phyloP scores from a whole-genome alignment of 2,113 vertebrate species.

The Candoia aspera region DNA sequence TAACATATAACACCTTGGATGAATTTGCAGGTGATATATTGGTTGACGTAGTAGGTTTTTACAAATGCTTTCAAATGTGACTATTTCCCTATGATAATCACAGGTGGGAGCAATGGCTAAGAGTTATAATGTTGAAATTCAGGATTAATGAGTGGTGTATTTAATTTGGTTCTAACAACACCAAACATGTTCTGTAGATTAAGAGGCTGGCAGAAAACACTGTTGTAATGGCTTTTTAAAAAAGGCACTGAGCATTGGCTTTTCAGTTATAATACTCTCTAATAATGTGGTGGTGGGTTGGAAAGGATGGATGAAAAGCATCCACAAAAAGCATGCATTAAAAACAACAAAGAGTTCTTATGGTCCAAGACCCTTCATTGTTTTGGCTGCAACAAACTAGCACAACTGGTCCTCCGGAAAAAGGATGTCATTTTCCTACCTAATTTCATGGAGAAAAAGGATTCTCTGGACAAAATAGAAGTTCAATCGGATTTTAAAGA shows the following conservation, averaged over 20 bases:
- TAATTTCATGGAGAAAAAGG: background rate
- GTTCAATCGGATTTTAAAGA: background rate
- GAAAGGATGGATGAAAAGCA: constrained; percentile 2
- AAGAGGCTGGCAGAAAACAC: constrained; percentile 21
- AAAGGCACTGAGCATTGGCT: background rate
- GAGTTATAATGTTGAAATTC: constrained; percentile 13
- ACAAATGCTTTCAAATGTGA: constrained; percentile 15
- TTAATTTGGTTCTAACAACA: constrained; percentile 7
- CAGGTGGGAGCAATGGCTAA: constrained; percentile 4
- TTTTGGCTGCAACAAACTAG: background rate
- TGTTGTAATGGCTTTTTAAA: constrained; percentile 2
- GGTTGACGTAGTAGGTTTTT: background rate
- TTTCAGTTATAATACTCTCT: background rate
- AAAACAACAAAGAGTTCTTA: background rate
- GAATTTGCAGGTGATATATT: constrained; percentile 11
- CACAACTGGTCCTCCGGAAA: background rate
- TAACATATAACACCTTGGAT: background rate
- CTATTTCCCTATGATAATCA: constrained; percentile 3
- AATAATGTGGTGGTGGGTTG: background rate
- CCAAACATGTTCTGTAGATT: constrained; percentile 15
- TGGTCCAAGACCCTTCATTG: background rate
- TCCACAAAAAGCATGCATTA: background rate
- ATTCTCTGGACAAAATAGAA: background rate
- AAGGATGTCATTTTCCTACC: background rate
- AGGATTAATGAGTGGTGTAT: constrained; percentile 22